Evolutionary conservation across 1,140 invertebrate genomes (phyloP), one percentile per base, ranked within the genome.

Genomic region (Brachionus rotundiformis): DNA sequence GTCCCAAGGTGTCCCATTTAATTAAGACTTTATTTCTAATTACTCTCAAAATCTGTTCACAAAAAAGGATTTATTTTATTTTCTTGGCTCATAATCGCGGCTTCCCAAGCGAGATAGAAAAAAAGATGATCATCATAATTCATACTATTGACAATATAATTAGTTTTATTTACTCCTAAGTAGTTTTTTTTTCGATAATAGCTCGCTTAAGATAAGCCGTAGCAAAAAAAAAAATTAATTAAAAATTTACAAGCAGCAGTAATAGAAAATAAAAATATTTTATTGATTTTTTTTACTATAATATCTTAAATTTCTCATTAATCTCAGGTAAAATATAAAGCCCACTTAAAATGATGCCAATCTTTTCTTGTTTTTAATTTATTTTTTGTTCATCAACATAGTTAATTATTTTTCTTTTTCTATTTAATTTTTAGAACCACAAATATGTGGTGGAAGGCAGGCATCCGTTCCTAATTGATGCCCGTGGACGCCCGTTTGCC

Each of bases 101-200:
- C 8, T 19, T 54, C 47, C 47, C 47, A 2, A 54, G 47, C 47
- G 25, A 63, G n/a, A 63, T 63, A 63, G 13, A 13, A n/a, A 29
- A 23, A 25, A 63, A 63, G 19, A n/a, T n/a, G 49, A 65, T 11
- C 23, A 65, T 65, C 27, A 65, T 27, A 65, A 65, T 65, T 65
- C 13, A 33, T n/a, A 71, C 29, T 71, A 39, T 41, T 71, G 65
- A 71, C 65, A 71, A 71, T 36, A 71, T 71, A 71, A 71, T 71
- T 71, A 71, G 33, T 71, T 71, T 36, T 71, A 36, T 71, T 71
- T 71, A 31, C 31, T 65, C 16, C 16, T 36, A 71, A 71, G 65
- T 36, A 71, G 65, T 36, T 71, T 71, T 71, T 54, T 19, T 63
- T 27, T 63, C 61, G 61, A 63, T 63, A 63, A 63, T 33, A 54